phyloP scores from a whole-genome alignment of 2,888 invertebrate species.

The Melinaea marsaeus region DNA sequence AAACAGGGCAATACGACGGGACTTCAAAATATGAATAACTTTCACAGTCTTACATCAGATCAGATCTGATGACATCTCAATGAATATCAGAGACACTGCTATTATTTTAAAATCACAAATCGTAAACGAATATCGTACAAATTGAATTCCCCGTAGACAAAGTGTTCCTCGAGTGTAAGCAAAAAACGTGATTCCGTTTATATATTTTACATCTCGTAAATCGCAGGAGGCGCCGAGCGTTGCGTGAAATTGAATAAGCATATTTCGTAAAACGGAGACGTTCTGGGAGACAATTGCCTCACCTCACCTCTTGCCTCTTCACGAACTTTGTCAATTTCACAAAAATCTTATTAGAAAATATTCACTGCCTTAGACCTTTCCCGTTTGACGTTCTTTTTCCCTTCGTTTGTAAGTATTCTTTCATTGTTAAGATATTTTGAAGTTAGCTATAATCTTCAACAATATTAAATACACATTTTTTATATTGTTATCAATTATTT shows the following conservation, averaged over 20 bases:
- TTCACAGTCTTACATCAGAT: too few species aligned
- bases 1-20: background rate
- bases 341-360: conserved; percentile 72
- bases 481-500: background rate
- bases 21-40: too few species aligned
- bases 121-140: conserved; percentile 39
- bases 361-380: conserved; percentile 59
- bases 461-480: too few species aligned
- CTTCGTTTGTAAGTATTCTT: conserved; percentile 22
- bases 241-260: conserved; percentile 79
- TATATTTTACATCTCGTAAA: conserved; percentile 79
- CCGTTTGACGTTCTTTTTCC: conserved; percentile 29
- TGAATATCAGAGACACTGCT: conserved; percentile 8
- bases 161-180: conserved; percentile 77
- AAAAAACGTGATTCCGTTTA: conserved; percentile 78
- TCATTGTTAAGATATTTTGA: conserved; percentile 2
- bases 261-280: conserved; percentile 78
- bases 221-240: conserved; percentile 79
- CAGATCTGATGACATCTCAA: background rate
- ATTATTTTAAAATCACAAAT: conserved; percentile 32
- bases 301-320: conserved; percentile 75
- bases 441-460: background rate
- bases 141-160: conserved; percentile 76
- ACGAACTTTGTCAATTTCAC: conserved; percentile 77
- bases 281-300: conserved; percentile 78